phyloP scores from a whole-genome alignment of 2,888 invertebrate species.

The Orthosia cruda region DNA sequence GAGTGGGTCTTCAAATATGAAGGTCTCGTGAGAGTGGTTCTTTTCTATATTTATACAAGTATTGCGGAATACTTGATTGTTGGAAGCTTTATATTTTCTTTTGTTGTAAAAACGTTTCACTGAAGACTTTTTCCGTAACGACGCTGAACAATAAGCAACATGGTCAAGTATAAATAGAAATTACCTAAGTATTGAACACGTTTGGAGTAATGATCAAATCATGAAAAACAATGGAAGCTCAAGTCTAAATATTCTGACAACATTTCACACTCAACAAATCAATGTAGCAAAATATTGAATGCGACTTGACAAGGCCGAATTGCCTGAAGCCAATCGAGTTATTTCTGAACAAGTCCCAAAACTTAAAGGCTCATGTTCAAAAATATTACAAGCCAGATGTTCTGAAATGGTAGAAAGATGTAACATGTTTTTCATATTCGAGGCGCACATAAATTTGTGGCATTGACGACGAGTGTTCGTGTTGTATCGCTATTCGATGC shows the following conservation, averaged over 20 bases:
- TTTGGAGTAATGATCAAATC: neutral
- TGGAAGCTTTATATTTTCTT: slow-evolving; percentile 8
- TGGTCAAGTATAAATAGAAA: neutral
- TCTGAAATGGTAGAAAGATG: slow-evolving; percentile 29
- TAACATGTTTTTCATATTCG: slow-evolving; percentile 63
- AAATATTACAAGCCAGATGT: slow-evolving; percentile 40
- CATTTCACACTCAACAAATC: neutral
- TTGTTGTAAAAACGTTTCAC: neutral
- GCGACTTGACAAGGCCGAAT: slow-evolving; percentile 1
- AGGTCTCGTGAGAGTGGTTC: slow-evolving; percentile 25
- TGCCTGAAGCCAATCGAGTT: slow-evolving; percentile 21
- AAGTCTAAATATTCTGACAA: neutral
- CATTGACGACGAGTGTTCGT: slow-evolving; percentile 61
- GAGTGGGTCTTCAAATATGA: slow-evolving; percentile 35
- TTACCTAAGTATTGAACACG: neutral
- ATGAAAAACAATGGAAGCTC: neutral
- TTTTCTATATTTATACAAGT: slow-evolving; percentile 26
- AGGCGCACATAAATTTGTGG: slow-evolving; percentile 68
- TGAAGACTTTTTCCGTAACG: neutral
- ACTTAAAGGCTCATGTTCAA: slow-evolving; percentile 15
- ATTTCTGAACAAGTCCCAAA: slow-evolving; percentile 11
- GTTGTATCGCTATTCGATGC: slow-evolving; percentile 63
- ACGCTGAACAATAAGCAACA: neutral
- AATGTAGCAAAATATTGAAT: neutral
- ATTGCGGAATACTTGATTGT: slow-evolving; percentile 29